phyloP scores from a whole-genome alignment of 2,797 vertebrate genomes.

The Telmatherina bonti region DNA sequence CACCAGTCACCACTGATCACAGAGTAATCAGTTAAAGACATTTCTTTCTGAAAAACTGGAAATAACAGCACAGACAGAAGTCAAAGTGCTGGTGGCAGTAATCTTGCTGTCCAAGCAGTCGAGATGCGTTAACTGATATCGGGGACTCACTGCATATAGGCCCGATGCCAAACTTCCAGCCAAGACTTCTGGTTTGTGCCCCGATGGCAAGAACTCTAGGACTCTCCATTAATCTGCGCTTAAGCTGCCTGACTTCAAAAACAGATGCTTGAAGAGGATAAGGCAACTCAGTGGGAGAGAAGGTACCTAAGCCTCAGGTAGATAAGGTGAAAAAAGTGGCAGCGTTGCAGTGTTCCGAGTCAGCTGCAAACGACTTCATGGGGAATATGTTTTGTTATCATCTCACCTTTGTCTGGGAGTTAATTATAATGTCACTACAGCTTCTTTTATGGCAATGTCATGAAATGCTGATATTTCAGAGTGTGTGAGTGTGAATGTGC shows the following conservation, averaged over 20 bases:
- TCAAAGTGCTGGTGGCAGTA: slow-evolving; percentile 28
- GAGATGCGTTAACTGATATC: slow-evolving; percentile 65
- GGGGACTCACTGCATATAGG: slow-evolving; percentile 39
- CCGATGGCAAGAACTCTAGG: slow-evolving; percentile 67
- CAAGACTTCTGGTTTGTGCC: slow-evolving; percentile 66
- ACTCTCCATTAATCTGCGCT: slow-evolving; percentile 79
- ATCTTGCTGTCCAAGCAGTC: slow-evolving; percentile 63
- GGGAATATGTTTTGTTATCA: slow-evolving; percentile 56
- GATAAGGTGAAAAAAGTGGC: slow-evolving; percentile 58
- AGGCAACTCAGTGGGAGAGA: slow-evolving; percentile 73
- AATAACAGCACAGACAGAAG: slow-evolving; percentile 53
- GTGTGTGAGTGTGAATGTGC: too few species aligned
- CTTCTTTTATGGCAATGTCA: background rate
- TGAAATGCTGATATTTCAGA: background rate
- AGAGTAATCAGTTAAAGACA: slow-evolving; percentile 14
- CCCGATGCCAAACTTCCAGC: slow-evolving; percentile 55
- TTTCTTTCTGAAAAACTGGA: slow-evolving; percentile 9
- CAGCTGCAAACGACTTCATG: slow-evolving; percentile 56
- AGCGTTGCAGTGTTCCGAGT: slow-evolving; percentile 55
- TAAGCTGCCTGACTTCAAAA: slow-evolving; percentile 77
- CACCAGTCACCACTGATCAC: background rate
- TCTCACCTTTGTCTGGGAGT: slow-evolving; percentile 16
- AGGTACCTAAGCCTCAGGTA: slow-evolving; percentile 69
- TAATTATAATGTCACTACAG: slow-evolving; percentile 3
- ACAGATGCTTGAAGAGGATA: slow-evolving; percentile 82